Conservation (phyloP, 2,888 invertebrate species). For the Andrena bicolor region DNA sequence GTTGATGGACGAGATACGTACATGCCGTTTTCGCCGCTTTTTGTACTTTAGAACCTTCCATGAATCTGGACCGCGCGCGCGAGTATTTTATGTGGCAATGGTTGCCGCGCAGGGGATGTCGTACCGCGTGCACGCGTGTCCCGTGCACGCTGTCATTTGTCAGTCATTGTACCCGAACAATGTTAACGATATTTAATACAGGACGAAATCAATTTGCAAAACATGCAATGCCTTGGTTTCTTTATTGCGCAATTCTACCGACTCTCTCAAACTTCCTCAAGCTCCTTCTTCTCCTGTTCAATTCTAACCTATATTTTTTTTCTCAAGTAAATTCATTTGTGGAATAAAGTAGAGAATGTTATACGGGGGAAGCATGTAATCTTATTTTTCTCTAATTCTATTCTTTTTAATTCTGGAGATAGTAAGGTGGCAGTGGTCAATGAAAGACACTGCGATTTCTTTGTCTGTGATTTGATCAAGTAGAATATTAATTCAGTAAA, state of each 20-base stretch:
- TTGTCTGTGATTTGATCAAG: no score
- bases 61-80: conserved; percentile 16
- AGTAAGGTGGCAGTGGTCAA: no score
- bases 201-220: conserved; percentile 75
- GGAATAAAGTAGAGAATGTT: no score
- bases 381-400: no score
- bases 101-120: conserved; percentile 43
- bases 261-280: no score
- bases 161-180: conserved; percentile 76
- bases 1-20: background rate
- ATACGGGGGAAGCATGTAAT: no score
- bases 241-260: background rate
- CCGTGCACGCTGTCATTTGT: conserved; percentile 77
- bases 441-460: no score
- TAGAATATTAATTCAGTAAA: no score
- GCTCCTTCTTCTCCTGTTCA: no score
- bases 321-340: no score
- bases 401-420: no score
- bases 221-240: conserved; percentile 2
- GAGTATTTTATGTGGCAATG: conserved; percentile 27
- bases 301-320: no score
- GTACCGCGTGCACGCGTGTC: conserved; percentile 63
- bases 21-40: conserved; percentile 27
- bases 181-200: conserved; percentile 80
- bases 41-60: conserved; percentile 36